These are phyloP conservation scores for Phrixothrix hirtus DNA, from an alignment of 2,888 invertebrate genomes.

Conservation along the genomic window DNA sequence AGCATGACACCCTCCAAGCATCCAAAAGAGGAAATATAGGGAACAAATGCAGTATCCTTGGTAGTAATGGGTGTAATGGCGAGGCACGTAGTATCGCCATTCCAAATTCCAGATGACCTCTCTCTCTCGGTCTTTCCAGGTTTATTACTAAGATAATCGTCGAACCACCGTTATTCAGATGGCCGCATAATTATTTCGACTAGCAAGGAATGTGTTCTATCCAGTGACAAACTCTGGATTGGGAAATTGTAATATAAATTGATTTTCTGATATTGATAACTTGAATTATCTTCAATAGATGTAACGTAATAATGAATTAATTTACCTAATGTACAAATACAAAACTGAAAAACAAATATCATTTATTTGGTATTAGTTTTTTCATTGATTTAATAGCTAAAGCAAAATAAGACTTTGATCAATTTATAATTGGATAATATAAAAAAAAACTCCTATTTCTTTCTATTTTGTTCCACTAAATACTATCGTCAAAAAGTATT, in stretches of 20 bases:
- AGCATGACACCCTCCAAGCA: conserved; percentile 7
- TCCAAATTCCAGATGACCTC: conserved; percentile 27
- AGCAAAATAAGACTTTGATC: too few species aligned
- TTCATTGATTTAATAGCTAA: too few species aligned
- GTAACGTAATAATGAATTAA: too few species aligned
- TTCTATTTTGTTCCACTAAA: too few species aligned
- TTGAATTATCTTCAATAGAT: too few species aligned
- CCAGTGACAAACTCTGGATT: conserved; percentile 15
- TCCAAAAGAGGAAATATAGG: conserved; percentile 6
- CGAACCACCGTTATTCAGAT: conserved; percentile 35
- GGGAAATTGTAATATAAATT: conserved; percentile 26
- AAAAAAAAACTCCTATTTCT: too few species aligned
- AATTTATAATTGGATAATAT: too few species aligned
- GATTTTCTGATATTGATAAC: too few species aligned
- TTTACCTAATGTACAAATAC: too few species aligned
- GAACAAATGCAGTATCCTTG: conserved; percentile 17
- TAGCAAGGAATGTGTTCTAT: conserved; percentile 17
- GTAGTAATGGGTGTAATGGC: conserved; percentile 22
- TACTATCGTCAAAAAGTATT: too few species aligned
- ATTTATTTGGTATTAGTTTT: too few species aligned
- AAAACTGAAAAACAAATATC: too few species aligned
- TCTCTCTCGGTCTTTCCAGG: conserved; percentile 18
- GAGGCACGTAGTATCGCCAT: conserved; percentile 24
- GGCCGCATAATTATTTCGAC: conserved; percentile 35
- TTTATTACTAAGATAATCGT: conserved; percentile 34